Percentiles rank a stretch among this genome's conserved stretches.
Conservation (phyloP, 1,140 invertebrate species). For the Sitobion miscanthi region DNA sequence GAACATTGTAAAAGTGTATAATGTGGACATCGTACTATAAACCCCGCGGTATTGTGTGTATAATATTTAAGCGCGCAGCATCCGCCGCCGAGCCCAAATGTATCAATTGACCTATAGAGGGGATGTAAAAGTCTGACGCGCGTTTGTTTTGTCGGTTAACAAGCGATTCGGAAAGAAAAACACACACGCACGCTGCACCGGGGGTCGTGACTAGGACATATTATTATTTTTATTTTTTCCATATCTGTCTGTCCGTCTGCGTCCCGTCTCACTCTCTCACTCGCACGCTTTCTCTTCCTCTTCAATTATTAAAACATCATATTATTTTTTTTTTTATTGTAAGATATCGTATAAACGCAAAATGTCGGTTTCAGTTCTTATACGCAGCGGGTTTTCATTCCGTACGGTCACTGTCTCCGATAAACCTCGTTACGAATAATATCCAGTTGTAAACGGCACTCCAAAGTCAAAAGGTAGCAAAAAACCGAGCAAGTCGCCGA, state of each 20-base stretch:
- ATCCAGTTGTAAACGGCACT: too few species aligned
- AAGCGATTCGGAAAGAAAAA: not conserved
- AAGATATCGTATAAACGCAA: too few species aligned
- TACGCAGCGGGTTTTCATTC: too few species aligned
- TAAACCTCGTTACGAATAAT: too few species aligned
- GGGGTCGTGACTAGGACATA: not conserved
- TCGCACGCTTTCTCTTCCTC: not conserved
- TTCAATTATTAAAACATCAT: not conserved
- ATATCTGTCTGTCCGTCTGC: not conserved
- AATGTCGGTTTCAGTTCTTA: too few species aligned
- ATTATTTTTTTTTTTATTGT: not conserved
- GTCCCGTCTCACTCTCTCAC: not conserved
- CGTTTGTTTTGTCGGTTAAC: slow-evolving; percentile 46
- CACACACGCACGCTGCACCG: not conserved
- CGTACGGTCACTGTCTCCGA: too few species aligned
- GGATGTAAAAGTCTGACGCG: slow-evolving; percentile 37
- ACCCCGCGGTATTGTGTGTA: not conserved
- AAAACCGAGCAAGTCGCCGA: too few species aligned
- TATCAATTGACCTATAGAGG: slow-evolving; percentile 37
- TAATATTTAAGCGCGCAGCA: not conserved
- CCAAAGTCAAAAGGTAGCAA: too few species aligned
- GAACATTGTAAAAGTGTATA: not conserved
- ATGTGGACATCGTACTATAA: not conserved
- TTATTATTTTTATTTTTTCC: not conserved
- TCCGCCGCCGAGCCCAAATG: not conserved